These are phyloP conservation scores for Platycercus adscitus DNA, from an alignment of 2,113 vertebrate species.

Conservation along the genomic window DNA sequence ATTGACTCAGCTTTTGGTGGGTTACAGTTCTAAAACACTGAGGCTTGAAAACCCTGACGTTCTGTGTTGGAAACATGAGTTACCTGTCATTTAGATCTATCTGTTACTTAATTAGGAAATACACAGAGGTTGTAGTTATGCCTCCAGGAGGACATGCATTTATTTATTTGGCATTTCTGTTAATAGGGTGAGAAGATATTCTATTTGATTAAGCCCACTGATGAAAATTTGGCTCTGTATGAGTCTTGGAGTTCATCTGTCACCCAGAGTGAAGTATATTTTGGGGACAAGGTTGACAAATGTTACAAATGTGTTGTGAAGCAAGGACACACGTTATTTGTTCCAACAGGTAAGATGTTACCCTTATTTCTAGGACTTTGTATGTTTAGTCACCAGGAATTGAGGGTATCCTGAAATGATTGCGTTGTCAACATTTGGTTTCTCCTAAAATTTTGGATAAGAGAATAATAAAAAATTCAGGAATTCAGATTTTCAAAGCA, in stretches of 20 bases:
- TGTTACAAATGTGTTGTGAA: conserved; percentile 91
- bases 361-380: background rate
- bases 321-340: conserved; percentile 96
- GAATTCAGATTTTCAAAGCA: background rate
- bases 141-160: background rate
- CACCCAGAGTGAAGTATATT: conserved; percentile 98
- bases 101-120: background rate
- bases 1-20: background rate
- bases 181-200: conserved; percentile 96
- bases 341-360: conserved; percentile 88
- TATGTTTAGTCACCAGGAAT: background rate
- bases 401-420: background rate
- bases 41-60: background rate
- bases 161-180: background rate
- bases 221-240: conserved; percentile 93
- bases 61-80: background rate
- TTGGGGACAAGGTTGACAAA: conserved; percentile 93
- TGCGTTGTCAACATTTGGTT: background rate
- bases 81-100: background rate
- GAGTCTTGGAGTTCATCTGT: conserved; percentile 98
- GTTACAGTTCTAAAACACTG: background rate
- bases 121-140: background rate
- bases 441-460: background rate
- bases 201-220: conserved; percentile 96
- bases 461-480: background rate